Evolutionary conservation across 2,113 vertebrate species (phyloP).

Genomic region (Mormoops blainvillei): DNA sequence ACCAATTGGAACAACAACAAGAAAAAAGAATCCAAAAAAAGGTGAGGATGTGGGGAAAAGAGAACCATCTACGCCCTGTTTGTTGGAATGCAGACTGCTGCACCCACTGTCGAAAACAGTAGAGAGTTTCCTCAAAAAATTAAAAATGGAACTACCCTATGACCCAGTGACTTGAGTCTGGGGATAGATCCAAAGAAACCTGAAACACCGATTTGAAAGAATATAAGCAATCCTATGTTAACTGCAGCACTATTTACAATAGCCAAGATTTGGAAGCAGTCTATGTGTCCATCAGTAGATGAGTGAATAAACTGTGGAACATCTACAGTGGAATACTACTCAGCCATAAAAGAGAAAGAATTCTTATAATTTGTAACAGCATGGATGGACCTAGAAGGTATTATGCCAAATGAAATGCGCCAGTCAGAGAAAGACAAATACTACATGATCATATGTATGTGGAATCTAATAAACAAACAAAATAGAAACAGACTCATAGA

Average conservation of each 20-base stretch:
- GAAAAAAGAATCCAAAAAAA: too few relatives aligned
- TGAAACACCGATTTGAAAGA: not conserved
- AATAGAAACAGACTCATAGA: not conserved
- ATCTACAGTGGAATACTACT: not conserved
- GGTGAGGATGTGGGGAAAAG: not conserved
- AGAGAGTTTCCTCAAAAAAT: not conserved
- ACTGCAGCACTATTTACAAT: not conserved
- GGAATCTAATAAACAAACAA: not conserved
- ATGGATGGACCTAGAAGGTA: not conserved
- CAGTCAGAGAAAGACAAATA: not conserved
- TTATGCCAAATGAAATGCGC: not conserved
- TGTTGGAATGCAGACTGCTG: not conserved
- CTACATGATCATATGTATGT: not conserved
- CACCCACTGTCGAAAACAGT: not conserved
- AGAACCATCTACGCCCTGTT: not conserved
- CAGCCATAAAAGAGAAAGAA: not conserved
- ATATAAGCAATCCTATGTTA: not conserved
- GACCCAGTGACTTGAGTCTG: not conserved
- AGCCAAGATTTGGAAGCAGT: not conserved
- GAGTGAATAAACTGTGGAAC: too few relatives aligned
- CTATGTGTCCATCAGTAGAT: too few relatives aligned
- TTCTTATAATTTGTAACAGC: not conserved
- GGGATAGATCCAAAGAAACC: not conserved
- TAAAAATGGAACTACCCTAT: not conserved
- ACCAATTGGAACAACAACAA: too few relatives aligned